Base-by-base conservation (phyloP, 2,797 vertebrate genomes). In the Psittacula echo region DNA sequence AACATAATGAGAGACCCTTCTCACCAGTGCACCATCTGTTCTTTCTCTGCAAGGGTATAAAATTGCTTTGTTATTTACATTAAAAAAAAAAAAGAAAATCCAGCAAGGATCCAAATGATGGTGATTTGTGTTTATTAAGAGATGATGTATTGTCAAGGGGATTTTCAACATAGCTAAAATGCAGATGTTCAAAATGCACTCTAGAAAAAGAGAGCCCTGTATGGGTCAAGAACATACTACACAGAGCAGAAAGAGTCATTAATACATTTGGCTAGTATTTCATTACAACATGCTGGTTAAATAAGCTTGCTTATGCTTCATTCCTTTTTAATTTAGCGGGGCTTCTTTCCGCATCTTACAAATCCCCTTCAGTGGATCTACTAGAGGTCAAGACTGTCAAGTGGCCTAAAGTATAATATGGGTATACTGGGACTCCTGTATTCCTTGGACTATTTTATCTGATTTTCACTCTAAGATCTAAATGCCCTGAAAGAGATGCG, bases 1-100 rank as follows among this genome's bases (percentile, higher is more conserved):
- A 87, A 80, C 13, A 20, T 10, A 72, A 61, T 11, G 77, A 48
- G 87, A 81, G 83, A 95, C 68, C 80, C 84, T 89, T 67, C 72
- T 71, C 93, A 94, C 64, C 87, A 90, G 64, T 32, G 86, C 83
- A 96, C 95, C 93, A 94, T 85, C 95, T 96, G 93, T 16, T 95
- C 90, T 37, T 50, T 34, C 88, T 56, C 32, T 42, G 80, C 27
- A 72, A 94, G 51, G 84, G 50, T 47, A 85, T 79, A 58, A 77
- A 93, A 90, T 16, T 54, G 51, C 34, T 90, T 85, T 76, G 86
- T 74, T 96, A 82, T 87, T 94, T 94, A 89, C 67, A 50, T 62
- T 16, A 21, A 62, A 75, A 95, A 80, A 37, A 37, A 80, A 53
- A 51, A 81, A 62, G 72, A 83, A 60, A 72, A 53, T 20, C 21